A percentile compares a stretch with the other conserved stretches of the same genome.
Evolutionary conservation across 2,797 vertebrate species (phyloP).

Genomic region (Smutsia gigantea): DNA sequence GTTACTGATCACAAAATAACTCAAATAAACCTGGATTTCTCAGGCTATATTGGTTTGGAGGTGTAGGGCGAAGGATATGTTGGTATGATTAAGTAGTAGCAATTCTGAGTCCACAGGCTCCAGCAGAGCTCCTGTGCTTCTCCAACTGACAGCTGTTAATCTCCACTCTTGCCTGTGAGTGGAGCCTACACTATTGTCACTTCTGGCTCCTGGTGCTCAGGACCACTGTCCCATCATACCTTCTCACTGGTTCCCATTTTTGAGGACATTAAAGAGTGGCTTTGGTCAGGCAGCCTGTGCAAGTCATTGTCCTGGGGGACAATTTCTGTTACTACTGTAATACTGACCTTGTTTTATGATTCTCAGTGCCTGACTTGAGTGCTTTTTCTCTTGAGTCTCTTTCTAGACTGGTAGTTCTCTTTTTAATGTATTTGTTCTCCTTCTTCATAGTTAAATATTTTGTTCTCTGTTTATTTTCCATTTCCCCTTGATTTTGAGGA

Average conservation of each 20-base stretch:
- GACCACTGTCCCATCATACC: not conserved
- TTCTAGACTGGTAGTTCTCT: not conserved
- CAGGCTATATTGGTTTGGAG: not conserved
- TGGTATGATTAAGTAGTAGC: not conserved
- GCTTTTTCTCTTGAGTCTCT: not conserved
- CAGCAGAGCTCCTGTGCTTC: not conserved
- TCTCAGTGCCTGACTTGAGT: not conserved
- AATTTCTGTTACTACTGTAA: not conserved
- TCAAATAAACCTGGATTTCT: not conserved
- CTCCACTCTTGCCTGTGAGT: not conserved
- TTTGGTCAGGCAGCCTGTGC: not conserved
- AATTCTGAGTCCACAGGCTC: not conserved
- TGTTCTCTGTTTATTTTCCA: not conserved
- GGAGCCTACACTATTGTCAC: not conserved
- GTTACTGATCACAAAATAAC: not conserved
- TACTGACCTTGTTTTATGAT: not conserved
- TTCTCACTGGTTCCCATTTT: not conserved
- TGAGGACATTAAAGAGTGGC: not conserved
- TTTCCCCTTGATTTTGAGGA: not conserved
- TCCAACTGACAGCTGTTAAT: not conserved
- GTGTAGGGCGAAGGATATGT: not conserved
- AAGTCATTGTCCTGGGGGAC: not conserved
- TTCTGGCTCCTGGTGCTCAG: not conserved
- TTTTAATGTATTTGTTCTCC: not conserved
- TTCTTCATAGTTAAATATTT: not conserved